Percentiles rank a stretch among this genome's conserved stretches.
Evolutionary conservation across 2,113 vertebrate genomes (phyloP).

Genomic region (Mastomys coucha): DNA sequence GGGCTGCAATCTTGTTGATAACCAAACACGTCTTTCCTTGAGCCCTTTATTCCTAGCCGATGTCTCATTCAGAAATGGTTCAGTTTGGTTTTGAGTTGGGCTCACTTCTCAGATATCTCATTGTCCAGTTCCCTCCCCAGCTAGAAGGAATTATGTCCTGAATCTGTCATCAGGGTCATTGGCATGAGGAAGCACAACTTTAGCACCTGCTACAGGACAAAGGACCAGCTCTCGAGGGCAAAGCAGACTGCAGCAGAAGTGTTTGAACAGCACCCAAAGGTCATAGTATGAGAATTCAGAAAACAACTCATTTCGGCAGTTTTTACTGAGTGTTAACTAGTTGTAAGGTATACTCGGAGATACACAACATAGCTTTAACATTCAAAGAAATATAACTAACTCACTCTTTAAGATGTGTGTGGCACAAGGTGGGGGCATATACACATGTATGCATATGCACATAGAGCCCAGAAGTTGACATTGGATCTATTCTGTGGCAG

Average conservation of each 20-base stretch:
- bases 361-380: not conserved
- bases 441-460: too few species aligned
- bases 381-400: conserved; percentile 50
- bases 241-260: not conserved
- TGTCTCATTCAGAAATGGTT: not conserved
- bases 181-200: accelerated
- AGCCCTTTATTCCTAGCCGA: not conserved
- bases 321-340: conserved; percentile 31
- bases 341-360: conserved; percentile 42
- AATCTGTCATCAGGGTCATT: too few species aligned
- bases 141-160: not conserved
- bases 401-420: conserved; percentile 43
- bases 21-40: not conserved
- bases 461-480: not conserved
- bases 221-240: too few species aligned
- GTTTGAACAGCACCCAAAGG: accelerated
- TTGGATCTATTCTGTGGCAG: not conserved
- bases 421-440: not conserved
- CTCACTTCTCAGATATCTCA: not conserved
- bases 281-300: not conserved
- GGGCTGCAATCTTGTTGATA: not conserved
- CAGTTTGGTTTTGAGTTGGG: not conserved
- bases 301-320: not conserved
- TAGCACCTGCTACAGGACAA: not conserved
- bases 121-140: not conserved